phyloP scores from a whole-genome alignment of 1,140 invertebrate species.

The Papilio polyxenes region DNA sequence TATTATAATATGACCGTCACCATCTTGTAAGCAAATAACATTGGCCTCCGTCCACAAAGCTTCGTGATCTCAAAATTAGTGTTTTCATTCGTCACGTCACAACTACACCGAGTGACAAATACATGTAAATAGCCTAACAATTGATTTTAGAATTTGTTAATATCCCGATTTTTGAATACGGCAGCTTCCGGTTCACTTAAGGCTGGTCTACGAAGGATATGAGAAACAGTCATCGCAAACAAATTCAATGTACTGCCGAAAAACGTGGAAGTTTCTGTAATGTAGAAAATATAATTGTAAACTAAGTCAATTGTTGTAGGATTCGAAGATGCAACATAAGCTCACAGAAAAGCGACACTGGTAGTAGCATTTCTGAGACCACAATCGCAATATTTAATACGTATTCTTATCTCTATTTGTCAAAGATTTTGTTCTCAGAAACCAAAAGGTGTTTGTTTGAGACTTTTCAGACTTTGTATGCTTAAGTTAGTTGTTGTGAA shows the following conservation, averaged over 20 bases:
- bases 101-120: constrained; percentile 28
- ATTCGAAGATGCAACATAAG: no score
- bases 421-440: no score
- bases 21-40: constrained; percentile 51
- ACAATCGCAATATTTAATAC: no score
- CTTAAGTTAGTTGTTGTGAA: no score
- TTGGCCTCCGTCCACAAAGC: constrained; percentile 48
- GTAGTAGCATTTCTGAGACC: no score
- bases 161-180: constrained; percentile 5
- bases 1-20: constrained; percentile 21
- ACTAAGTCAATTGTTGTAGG: neutral
- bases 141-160: neutral
- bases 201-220: neutral
- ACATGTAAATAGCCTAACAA: constrained; percentile 34
- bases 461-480: no score
- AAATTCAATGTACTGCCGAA: neutral
- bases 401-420: no score
- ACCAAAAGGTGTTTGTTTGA: no score
- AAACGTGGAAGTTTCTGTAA: neutral
- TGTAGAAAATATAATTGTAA: neutral
- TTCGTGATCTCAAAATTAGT: constrained; percentile 67
- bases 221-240: neutral
- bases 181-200: neutral
- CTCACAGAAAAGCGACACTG: no score
- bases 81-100: constrained; percentile 51